Conservation (phyloP, 2,888 invertebrate species). For the Rhagonycha lutea region DNA sequence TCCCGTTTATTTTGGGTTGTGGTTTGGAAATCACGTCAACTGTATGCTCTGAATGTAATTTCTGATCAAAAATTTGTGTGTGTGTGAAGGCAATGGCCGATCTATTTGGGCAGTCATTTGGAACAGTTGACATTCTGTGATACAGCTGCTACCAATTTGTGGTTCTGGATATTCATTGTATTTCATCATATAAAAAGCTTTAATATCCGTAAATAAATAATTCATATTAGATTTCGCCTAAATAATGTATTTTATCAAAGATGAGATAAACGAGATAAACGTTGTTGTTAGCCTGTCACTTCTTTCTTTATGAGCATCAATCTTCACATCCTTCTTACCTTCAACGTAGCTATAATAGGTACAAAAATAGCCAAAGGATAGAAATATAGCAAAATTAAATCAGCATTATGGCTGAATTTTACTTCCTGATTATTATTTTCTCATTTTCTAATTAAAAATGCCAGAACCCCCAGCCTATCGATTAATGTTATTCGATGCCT, state of each 20-base stretch:
- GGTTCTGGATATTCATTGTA: neutral
- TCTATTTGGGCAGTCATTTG: neutral
- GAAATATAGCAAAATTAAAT: neutral
- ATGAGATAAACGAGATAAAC: neutral
- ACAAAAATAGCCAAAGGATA: neutral
- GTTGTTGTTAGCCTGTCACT: neutral
- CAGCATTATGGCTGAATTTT: neutral
- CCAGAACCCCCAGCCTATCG: neutral
- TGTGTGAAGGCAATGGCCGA: too few relatives aligned
- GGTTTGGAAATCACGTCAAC: neutral
- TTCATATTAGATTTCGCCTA: neutral
- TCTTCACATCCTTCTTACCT: neutral
- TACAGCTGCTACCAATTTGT: neutral
- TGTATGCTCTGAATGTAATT: neutral
- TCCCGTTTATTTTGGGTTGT: neutral
- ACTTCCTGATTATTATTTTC: neutral
- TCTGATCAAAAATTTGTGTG: too few relatives aligned
- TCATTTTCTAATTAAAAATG: neutral
- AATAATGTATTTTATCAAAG: neutral
- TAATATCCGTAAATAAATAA: neutral
- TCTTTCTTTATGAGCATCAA: neutral
- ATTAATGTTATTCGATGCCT: neutral
- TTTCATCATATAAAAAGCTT: neutral
- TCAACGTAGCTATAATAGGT: neutral
- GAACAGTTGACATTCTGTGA: neutral